Percentiles rank a stretch among this genome's conserved stretches.
These are phyloP conservation scores for Tyrannus savana DNA, from an alignment of 2,113 vertebrate genomes.

Conservation along the genomic window DNA sequence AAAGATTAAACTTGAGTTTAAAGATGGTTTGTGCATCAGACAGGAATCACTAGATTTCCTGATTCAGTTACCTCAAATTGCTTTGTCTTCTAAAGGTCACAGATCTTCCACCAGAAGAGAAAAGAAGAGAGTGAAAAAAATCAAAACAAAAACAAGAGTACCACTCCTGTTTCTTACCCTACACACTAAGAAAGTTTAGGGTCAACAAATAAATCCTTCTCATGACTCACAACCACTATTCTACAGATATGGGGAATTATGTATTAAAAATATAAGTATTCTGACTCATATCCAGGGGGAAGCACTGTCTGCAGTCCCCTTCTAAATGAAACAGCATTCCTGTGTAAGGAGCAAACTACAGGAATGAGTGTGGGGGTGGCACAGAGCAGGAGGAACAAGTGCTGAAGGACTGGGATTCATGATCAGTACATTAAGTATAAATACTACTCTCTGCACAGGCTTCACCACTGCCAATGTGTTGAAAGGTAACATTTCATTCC, in stretches of 20 bases:
- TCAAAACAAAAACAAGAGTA: background rate
- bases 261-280: background rate
- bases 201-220: background rate
- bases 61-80: background rate
- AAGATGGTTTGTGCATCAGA: background rate
- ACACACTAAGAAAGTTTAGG: background rate
- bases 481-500: background rate
- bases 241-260: background rate
- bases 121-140: accelerated
- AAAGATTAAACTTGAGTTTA: background rate
- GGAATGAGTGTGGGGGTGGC: background rate
- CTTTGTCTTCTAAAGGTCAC: background rate
- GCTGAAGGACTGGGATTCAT: background rate
- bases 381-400: background rate
- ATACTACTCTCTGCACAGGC: background rate
- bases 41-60: background rate
- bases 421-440: accelerated
- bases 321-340: background rate
- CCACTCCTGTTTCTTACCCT: background rate
- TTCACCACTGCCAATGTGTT: background rate
- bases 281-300: background rate
- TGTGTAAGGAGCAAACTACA: background rate
- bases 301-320: background rate
- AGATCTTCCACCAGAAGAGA: background rate
- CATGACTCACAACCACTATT: background rate